A percentile compares a stretch with the other conserved stretches of the same genome.
Conservation (phyloP, 2,113 vertebrate species). For the Peromyscus californicus region DNA sequence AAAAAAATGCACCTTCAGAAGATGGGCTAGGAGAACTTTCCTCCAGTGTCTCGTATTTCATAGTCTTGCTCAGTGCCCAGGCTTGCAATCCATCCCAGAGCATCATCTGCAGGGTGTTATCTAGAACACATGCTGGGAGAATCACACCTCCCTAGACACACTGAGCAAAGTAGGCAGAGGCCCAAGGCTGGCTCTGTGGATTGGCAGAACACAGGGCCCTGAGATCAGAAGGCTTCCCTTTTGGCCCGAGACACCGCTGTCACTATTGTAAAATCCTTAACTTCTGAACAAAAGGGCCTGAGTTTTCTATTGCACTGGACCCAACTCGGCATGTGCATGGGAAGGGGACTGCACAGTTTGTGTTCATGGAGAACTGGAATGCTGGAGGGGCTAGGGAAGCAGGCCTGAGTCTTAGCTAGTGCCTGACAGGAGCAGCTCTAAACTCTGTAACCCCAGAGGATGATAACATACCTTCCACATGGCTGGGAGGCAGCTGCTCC, state of each 20-base stretch:
- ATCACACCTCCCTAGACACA: not conserved
- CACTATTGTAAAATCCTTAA: not conserved
- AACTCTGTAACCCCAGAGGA: not conserved
- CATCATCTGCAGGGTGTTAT: not conserved
- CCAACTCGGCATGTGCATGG: fast-evolving
- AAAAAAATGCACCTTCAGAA: not conserved
- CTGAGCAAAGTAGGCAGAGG: not conserved
- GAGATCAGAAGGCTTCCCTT: not conserved
- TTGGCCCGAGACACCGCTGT: not conserved
- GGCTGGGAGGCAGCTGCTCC: not conserved
- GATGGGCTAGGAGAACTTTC: not conserved
- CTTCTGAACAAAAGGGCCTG: not conserved
- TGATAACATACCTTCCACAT: fast-evolving
- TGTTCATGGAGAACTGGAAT: no score
- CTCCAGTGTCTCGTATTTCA: not conserved
- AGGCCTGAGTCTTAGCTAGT: not conserved
- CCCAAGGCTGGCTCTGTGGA: not conserved
- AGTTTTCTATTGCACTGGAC: not conserved
- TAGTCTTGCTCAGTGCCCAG: not conserved
- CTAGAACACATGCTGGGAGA: not conserved
- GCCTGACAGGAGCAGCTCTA: not conserved
- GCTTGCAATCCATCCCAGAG: not conserved
- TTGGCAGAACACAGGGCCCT: not conserved
- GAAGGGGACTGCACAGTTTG: no score
- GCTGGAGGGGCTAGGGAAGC: no score